These are phyloP conservation scores for Dryobotodes eremita DNA, from an alignment of 2,888 invertebrate genomes.

Conservation along the genomic window DNA sequence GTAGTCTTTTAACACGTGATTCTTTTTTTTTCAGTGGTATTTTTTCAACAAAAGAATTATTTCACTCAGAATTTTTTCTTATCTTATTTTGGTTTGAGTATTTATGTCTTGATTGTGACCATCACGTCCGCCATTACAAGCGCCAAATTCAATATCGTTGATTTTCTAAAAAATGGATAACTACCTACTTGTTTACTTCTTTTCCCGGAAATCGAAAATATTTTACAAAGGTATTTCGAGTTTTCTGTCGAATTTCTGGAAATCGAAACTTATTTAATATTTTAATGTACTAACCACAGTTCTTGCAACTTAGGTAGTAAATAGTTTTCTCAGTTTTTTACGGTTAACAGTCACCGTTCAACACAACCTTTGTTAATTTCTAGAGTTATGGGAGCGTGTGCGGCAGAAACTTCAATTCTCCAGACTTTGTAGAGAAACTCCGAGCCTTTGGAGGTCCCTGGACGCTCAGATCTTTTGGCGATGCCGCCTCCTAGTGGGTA, in stretches of 20 bases:
- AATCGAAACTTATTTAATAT: neutral
- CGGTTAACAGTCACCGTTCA: neutral
- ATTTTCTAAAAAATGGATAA: neutral
- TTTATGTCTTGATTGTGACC: neutral
- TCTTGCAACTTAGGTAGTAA: conserved; percentile 4
- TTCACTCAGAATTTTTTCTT: neutral
- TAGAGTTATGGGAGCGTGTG: neutral
- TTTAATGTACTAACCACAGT: neutral
- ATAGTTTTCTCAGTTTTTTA: conserved; percentile 10
- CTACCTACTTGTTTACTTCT: neutral
- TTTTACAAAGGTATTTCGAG: too few relatives aligned
- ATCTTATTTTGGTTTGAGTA: neutral
- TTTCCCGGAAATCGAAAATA: neutral
- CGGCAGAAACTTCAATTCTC: conserved; percentile 17
- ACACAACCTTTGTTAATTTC: conserved; percentile 35
- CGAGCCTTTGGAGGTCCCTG: conserved; percentile 1
- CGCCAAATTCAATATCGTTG: neutral
- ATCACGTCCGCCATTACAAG: neutral
- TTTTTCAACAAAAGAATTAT: neutral
- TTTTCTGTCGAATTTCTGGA: neutral
- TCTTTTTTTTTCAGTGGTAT: conserved; percentile 13
- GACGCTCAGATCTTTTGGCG: conserved; percentile 8
- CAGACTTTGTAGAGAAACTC: conserved; percentile 34
- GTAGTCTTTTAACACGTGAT: conserved; percentile 14
- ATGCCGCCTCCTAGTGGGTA: neutral